Evolutionary conservation across 2,888 invertebrate species (phyloP).

Genomic region (Phyto melanocephala): DNA sequence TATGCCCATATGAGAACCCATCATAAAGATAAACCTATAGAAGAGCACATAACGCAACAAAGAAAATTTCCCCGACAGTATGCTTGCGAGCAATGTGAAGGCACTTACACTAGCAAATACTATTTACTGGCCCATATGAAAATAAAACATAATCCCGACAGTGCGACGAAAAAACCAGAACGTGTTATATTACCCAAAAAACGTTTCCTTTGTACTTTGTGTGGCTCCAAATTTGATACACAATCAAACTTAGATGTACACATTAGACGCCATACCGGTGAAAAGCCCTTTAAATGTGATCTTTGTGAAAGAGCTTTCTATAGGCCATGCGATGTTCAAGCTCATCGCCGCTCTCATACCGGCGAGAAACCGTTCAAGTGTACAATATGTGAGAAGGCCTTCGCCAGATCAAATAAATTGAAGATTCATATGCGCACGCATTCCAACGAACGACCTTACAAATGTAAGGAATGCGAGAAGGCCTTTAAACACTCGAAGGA

Average conservation of each 20-base stretch:
- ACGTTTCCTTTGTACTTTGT: constrained; percentile 81
- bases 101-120: constrained; percentile 75
- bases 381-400: constrained; percentile 78
- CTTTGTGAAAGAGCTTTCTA: constrained; percentile 83
- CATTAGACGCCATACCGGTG: constrained; percentile 79
- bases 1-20: constrained; percentile 80
- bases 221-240: constrained; percentile 83
- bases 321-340: constrained; percentile 82
- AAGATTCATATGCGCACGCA: constrained; percentile 82
- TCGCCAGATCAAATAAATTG: constrained; percentile 82
- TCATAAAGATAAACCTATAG: constrained; percentile 56
- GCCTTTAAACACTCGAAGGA: constrained; percentile 86
- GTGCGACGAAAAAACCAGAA: constrained; percentile 24
- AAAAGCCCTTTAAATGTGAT: constrained; percentile 83
- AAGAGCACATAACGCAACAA: constrained; percentile 58
- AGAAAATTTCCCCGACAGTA: constrained; percentile 76
- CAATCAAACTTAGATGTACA: constrained; percentile 83
- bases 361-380: constrained; percentile 81
- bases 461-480: constrained; percentile 80
- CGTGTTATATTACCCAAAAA: constrained; percentile 67
- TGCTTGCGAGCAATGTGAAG: constrained; percentile 72
- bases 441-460: constrained; percentile 81
- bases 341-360: constrained; percentile 82
- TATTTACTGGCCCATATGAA: constrained; percentile 73
- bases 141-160: constrained; percentile 67